Evolutionary conservation across 2,797 vertebrate genomes (phyloP).

Genomic region (Hydrocynus forskahlii): DNA sequence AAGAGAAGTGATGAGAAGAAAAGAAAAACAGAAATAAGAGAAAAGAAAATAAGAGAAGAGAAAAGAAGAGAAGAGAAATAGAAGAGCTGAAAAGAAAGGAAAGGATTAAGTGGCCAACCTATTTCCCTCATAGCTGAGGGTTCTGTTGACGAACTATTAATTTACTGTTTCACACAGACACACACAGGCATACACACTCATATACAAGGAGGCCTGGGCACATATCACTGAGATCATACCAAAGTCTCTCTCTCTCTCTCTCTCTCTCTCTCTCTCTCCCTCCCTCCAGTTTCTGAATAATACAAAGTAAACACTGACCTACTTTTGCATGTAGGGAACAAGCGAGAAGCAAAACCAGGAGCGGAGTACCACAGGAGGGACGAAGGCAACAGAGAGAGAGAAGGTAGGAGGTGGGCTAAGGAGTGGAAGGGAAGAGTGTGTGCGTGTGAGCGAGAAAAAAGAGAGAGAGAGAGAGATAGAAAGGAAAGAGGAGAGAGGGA

Average conservation of each 20-base stretch:
- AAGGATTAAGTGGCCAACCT: slow-evolving; percentile 25
- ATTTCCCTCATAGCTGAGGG: background rate
- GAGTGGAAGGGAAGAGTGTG: background rate
- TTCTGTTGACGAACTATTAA: slow-evolving; percentile 38
- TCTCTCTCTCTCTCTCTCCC: slow-evolving; percentile 35
- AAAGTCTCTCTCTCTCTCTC: slow-evolving; percentile 34
- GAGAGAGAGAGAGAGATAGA: background rate
- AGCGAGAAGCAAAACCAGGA: slow-evolving; percentile 80
- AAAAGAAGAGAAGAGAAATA: background rate
- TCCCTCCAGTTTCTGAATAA: slow-evolving; percentile 84
- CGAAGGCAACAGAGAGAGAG: background rate
- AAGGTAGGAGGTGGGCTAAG: background rate
- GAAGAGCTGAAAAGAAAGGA: background rate
- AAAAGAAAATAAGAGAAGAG: slow-evolving; percentile 22
- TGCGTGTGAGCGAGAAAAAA: background rate
- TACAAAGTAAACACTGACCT: slow-evolving; percentile 96
- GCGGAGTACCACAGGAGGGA: slow-evolving; percentile 17
- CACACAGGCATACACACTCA: background rate
- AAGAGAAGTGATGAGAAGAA: background rate
- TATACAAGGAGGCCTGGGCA: slow-evolving; percentile 46
- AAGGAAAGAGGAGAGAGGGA: background rate
- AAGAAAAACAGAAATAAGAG: background rate
- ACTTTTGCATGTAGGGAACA: slow-evolving; percentile 84
- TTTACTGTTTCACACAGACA: slow-evolving; percentile 26
- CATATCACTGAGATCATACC: slow-evolving; percentile 60